Base-by-base conservation (phyloP, 2,113 vertebrate genomes). In the Nothocercus julius region DNA sequence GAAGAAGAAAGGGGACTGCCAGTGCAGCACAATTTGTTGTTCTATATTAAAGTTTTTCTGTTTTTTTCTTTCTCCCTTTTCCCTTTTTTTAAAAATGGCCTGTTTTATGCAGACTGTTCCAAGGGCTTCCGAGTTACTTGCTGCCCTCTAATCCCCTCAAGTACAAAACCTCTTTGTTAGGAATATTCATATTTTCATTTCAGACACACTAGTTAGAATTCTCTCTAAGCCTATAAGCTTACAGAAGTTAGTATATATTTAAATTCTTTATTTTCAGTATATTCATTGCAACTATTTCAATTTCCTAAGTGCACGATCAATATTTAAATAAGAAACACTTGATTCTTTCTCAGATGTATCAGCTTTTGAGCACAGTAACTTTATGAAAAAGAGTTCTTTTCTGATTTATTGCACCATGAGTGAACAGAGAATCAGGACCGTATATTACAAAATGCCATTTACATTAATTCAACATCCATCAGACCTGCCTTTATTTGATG, bases 21-120 rank as follows among this genome's bases (percentile, higher is more conserved):
- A 95, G 28, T 83, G 94, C 95, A 94, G 72, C 75, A 84, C 89
- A 95, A 80, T 93, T 79, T 97, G 66, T 90, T 90, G 42, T 90
- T 97, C 87, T 85, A 40, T 63, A 76, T 85, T 89, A 74, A 92
- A 95, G 51, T 42, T 38, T 38, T 79, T 82, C 49, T 49, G 10
- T 17, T 56, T 56, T 85, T 38, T 3, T 0, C 0, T 32, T 73
- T 38, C 61, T 73, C 62, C 66, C 45, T 51, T 76, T 63, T 59
- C 16, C 45, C 80, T 47, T 30, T 93, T 91, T 94, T 51, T 90
- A 89, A 67, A 81, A 95, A 94, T 82, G 62, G 74, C n/a, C 87
- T 85, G 45, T 0, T 78, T 61, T 47, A 19, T 78, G 58, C 64
- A 56, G 89, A 80, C 18, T 94, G 87, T 96, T 96, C 82, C 66